These are phyloP conservation scores for Rhegmatorhina hoffmannsi DNA, from an alignment of 2,113 vertebrate genomes.

Conservation along the genomic window DNA sequence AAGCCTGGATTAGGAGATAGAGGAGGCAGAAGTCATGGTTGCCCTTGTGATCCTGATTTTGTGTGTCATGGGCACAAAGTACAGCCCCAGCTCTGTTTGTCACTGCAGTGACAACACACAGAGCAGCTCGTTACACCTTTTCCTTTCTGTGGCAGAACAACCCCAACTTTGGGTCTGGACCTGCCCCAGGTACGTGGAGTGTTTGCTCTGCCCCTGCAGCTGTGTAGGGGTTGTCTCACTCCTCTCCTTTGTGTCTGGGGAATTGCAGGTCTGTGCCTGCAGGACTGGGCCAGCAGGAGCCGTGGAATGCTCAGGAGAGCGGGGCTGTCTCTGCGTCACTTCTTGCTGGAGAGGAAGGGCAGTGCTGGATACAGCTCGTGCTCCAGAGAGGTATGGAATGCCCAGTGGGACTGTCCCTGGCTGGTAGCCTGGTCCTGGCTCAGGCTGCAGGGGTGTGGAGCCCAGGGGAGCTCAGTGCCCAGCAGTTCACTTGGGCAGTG, in stretches of 20 bases:
- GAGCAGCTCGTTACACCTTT: not conserved
- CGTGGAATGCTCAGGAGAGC: constrained; percentile 48
- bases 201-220: not conserved
- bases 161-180: not conserved
- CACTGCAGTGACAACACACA: not conserved
- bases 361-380: not conserved
- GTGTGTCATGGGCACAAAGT: not conserved
- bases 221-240: not conserved
- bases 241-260: not conserved
- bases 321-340: not conserved
- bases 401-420: not conserved
- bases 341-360: constrained; percentile 11
- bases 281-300: not conserved
- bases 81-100: not conserved
- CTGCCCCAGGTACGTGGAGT: fast-evolving
- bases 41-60: not conserved
- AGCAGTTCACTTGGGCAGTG: not conserved
- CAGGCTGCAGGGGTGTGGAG: not conserved
- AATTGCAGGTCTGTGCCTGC: not conserved
- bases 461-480: not conserved
- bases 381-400: constrained; percentile 35
- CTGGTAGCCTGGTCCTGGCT: not conserved
- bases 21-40: not conserved
- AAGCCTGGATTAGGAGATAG: not conserved
- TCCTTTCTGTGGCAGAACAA: not conserved